Conservation (phyloP, 1,140 invertebrate species). For the Brachionus rubens region DNA sequence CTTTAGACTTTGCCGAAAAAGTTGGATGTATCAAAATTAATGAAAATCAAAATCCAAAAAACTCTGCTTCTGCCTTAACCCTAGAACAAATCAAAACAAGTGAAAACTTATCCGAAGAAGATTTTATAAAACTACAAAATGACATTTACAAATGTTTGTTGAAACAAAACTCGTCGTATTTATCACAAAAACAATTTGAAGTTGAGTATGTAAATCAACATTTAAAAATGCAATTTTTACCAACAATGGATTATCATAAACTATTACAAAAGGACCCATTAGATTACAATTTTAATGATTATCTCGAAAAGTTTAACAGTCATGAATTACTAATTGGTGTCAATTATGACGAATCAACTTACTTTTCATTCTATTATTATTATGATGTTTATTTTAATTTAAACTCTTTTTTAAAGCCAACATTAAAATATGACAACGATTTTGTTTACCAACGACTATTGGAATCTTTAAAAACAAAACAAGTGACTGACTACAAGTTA, state of each 20-base stretch:
- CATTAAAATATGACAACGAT: neutral
- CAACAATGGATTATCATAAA: conserved; percentile 13
- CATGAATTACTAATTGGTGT: conserved; percentile 76
- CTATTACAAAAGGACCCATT: conserved; percentile 1
- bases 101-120: neutral
- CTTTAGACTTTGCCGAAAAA: neutral
- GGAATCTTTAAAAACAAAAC: conserved; percentile 31
- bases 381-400: conserved; percentile 25
- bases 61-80: neutral
- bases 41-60: neutral
- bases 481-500: conserved; percentile 9
- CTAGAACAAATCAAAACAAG: neutral
- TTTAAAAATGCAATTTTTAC: conserved; percentile 44
- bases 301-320: neutral
- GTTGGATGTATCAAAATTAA: neutral
- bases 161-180: neutral
- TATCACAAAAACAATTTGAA: conserved; percentile 28
- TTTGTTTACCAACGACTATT: neutral
- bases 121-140: neutral
- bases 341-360: conserved; percentile 79
- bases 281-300: conserved; percentile 20
- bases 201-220: conserved; percentile 25
- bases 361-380: conserved; percentile 40
- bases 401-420: neutral
- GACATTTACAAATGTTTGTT: conserved; percentile 14